Evolutionary conservation across 2,797 vertebrate genomes (phyloP).

Genomic region (Simalia tracyae): DNA sequence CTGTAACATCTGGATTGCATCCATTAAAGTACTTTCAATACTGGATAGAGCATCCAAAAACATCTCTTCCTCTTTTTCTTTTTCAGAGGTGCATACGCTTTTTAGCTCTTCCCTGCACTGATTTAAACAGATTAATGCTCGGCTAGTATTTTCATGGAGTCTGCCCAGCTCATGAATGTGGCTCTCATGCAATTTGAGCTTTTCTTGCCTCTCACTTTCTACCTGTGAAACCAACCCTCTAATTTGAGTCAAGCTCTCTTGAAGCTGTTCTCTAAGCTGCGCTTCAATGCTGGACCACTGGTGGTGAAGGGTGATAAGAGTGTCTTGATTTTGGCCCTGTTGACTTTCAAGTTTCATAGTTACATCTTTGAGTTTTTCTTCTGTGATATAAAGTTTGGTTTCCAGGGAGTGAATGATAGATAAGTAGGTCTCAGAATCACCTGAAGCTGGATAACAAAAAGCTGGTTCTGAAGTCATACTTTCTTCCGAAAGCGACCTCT

Average conservation of each 20-base stretch:
- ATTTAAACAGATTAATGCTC: constrained; percentile 84
- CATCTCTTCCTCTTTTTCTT: constrained; percentile 61
- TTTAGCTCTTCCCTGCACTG: constrained; percentile 82
- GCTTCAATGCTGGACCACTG: constrained; percentile 79
- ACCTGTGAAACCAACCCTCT: constrained; percentile 79
- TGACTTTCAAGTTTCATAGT: constrained; percentile 85
- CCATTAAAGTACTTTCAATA: constrained; percentile 63
- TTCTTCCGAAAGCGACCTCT: constrained; percentile 74
- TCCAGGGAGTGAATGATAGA: constrained; percentile 91
- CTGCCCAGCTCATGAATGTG: constrained; percentile 68
- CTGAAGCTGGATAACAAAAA: constrained; percentile 70
- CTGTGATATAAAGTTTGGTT: constrained; percentile 87
- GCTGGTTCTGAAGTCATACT: constrained; percentile 75
- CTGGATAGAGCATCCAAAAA: constrained; percentile 55
- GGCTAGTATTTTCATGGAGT: constrained; percentile 77
- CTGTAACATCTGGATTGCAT: constrained; percentile 59
- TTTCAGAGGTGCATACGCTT: constrained; percentile 71
- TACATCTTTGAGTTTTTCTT: constrained; percentile 89
- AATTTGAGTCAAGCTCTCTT: constrained; percentile 75
- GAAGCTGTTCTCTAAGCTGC: constrained; percentile 76
- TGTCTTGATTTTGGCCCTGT: constrained; percentile 74
- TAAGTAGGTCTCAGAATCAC: constrained; percentile 87
- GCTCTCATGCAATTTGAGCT: constrained; percentile 71
- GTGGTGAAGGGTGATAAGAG: constrained; percentile 70
- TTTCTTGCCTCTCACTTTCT: constrained; percentile 77